Evolutionary conservation across 2,888 invertebrate species (phyloP).

Genomic region (Caenorhabditis afra): DNA sequence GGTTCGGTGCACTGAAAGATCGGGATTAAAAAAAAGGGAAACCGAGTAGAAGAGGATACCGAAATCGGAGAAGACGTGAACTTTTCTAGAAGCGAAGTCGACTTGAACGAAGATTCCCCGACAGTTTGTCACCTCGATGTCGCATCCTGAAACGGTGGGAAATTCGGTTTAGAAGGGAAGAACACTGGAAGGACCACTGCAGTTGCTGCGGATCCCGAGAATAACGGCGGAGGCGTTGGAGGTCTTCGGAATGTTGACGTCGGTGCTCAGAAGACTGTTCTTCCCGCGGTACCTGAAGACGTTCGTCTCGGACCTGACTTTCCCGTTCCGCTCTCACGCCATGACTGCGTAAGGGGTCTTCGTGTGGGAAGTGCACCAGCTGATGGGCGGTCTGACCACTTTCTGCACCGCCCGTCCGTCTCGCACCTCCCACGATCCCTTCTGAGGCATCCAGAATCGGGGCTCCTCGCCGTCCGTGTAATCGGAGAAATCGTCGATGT

Average conservation of each 20-base stretch:
- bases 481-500: conserved; percentile 40
- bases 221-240: conserved; percentile 22
- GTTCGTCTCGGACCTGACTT: no score
- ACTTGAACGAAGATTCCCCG: conserved; percentile 36
- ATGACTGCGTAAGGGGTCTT: conserved; percentile 42
- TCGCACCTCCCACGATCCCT: conserved; percentile 55
- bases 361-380: conserved; percentile 36
- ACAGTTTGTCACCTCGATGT: conserved; percentile 33
- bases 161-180: not conserved
- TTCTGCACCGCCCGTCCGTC: conserved; percentile 49
- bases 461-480: conserved; percentile 58
- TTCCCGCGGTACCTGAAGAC: conserved; percentile 26
- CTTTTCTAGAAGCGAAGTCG: conserved; percentile 1
- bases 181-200: conserved; percentile 34
- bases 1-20: conserved; percentile 9
- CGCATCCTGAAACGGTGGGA: conserved; percentile 33
- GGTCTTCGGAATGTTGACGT: conserved; percentile 21
- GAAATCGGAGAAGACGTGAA: conserved; percentile 18
- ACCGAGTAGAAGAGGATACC: no score
- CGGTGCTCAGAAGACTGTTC: not conserved
- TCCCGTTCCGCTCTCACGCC: conserved; percentile 16
- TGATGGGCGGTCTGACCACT: conserved; percentile 30
- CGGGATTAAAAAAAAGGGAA: no score
- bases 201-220: conserved; percentile 35
- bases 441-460: conserved; percentile 55